Base-by-base conservation (phyloP, 1,140 invertebrate genomes). In the Caenorhabditis brenneri region DNA sequence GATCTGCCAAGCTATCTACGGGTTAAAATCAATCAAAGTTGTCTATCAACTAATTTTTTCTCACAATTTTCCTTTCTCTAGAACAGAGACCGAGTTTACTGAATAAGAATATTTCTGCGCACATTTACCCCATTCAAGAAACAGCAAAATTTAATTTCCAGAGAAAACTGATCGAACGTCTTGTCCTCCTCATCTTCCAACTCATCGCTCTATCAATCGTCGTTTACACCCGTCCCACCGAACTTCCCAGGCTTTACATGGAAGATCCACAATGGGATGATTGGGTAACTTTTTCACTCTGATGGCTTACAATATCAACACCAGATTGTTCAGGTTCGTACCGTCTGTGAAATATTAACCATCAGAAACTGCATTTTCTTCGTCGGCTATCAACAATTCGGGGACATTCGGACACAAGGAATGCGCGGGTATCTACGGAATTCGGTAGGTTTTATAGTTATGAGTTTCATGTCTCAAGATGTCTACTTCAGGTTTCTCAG, bases 401-500 rank as follows among this genome's bases (percentile, higher is more conserved):
- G 95, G 87, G 97, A 99, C 92, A 94, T 99, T 81, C 94, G 95
- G 89, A 96, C 97, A 91, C 96, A 97, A 91, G 97, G 97, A 48
- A 90, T 97, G 22, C 92, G 93, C 42, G 95, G 95, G 0, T 98
- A 97, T 91, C 91, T 97, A 46, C 95, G 96, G 89, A 96, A 97
- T 92, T 92, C 97, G 93, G 96, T 97, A 92, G 93, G 81, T 83
- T 53, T 24, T 65, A 0, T n/a, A n/a, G n/a, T n/a, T n/a, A n/a
- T n/a, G n/a, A n/a, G n/a, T n/a, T n/a, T n/a, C n/a, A n/a, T n/a
- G n/a, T n/a, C n/a, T n/a, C n/a, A n/a, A n/a, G n/a, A n/a, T n/a
- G n/a, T n/a, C n/a, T n/a, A n/a, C n/a, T n/a, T n/a, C n/a, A n/a
- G n/a, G n/a, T n/a, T n/a, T n/a, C n/a, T n/a, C n/a, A n/a, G n/a